A percentile compares a stretch with the other conserved stretches of the same genome.
Evolutionary conservation across 2,113 vertebrate genomes (phyloP).

Genomic region (Sylvia atricapilla): DNA sequence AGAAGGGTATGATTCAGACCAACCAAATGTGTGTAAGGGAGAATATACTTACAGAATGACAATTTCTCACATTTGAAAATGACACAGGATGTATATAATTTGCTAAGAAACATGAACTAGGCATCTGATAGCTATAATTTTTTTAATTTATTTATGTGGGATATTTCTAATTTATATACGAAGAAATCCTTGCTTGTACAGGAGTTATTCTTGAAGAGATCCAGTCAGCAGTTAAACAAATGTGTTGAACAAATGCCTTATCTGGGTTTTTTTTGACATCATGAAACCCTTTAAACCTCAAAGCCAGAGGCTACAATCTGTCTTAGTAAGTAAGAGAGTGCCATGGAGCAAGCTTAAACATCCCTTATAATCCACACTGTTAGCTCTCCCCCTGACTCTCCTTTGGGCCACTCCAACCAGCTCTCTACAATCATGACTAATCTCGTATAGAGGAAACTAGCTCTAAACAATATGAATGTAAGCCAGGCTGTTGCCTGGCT

Average conservation of each 20-base stretch:
- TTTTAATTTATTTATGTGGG: not conserved
- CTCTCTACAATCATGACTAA: constrained; percentile 27
- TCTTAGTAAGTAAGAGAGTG: not conserved
- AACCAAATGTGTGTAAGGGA: not conserved
- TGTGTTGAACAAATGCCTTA: not conserved
- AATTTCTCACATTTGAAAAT: not conserved
- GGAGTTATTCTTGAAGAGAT: not conserved
- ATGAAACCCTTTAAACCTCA: not conserved
- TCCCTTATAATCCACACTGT: not conserved
- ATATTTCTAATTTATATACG: not conserved
- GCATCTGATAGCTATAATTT: not conserved
- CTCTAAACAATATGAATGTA: not conserved
- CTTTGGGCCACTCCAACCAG: not conserved
- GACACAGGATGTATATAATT: not conserved
- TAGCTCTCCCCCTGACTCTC: not conserved
- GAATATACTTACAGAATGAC: not conserved
- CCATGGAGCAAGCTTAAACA: constrained; percentile 2
- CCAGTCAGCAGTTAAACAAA: not conserved
- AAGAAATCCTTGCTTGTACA: not conserved
- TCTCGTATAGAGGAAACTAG: not conserved
- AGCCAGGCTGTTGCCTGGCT: not conserved
- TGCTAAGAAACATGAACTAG: not conserved
- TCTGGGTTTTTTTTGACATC: not conserved
- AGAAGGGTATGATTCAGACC: not conserved
- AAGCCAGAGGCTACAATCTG: constrained; percentile 7